Percentiles rank a stretch among this genome's conserved stretches.
phyloP scores from a whole-genome alignment of 2,888 invertebrate genomes.

The Tiphia femorata region DNA sequence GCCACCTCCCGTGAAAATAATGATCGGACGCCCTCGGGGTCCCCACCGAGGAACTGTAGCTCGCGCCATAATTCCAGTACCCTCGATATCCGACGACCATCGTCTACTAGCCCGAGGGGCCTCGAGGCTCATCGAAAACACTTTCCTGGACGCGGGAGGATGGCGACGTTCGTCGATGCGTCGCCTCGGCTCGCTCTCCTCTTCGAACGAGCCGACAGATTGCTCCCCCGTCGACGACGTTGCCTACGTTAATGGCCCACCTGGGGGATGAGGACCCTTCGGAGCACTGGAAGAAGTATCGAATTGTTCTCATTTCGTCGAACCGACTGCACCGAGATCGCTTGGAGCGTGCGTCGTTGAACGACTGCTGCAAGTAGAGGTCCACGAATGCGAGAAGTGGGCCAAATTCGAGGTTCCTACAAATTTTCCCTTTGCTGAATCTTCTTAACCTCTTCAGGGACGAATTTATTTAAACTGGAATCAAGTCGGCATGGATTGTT shows the following conservation, averaged over 20 bases:
- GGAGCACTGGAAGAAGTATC: no score
- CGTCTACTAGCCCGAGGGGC: constrained; percentile 17
- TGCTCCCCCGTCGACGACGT: constrained; percentile 3
- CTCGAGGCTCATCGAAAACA: constrained; percentile 37
- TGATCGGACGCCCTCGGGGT: constrained; percentile 46
- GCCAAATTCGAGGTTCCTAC: no score
- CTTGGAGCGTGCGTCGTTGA: no score
- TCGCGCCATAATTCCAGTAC: constrained; percentile 38
- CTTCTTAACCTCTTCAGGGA: no score
- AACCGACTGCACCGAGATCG: no score
- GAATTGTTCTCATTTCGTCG: no score
- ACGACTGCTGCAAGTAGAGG: no score
- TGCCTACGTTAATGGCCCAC: constrained; percentile 4
- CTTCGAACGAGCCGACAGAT: not conserved
- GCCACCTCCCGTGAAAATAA: constrained; percentile 54
- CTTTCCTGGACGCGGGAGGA: constrained; percentile 18
- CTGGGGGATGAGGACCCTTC: no score
- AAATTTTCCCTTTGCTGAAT: no score
- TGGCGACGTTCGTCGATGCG: not conserved
- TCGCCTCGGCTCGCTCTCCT: not conserved
- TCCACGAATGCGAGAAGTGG: no score
- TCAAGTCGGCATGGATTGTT: no score
- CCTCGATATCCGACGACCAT: constrained; percentile 35
- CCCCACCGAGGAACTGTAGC: constrained; percentile 37
- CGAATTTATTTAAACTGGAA: no score